Base-by-base conservation (phyloP, 2,797 vertebrate species). In the Anniella stebbinsi region DNA sequence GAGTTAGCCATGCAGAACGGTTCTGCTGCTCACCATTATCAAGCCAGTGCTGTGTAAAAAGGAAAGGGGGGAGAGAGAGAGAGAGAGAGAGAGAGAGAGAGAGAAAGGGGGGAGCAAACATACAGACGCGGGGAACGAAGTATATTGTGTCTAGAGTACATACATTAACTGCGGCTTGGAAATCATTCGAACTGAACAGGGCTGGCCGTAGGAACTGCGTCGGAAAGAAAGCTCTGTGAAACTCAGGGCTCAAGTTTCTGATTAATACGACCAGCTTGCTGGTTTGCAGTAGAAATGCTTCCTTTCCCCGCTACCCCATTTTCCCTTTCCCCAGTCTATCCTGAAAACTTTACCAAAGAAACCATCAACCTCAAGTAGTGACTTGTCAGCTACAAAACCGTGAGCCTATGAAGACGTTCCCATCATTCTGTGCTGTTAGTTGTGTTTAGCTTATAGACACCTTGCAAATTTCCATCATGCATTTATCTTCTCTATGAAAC, bases 11-110 rank as follows among this genome's bases (percentile, higher is more conserved):
- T 54, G 72, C 67, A 81, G 76, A 87, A 80, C 28, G 51, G 82
- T 28, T 38, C 72, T 76, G 82, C 91, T 91, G 72, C 69, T 92
- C 94, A 88, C 88, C 57, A 38, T 87, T 84, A 41, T 1, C 86
- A 87, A 93, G 5, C 45, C 86, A 93, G 91, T 25, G 69, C 89
- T 89, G 80, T 84, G 75, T 91, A 94, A 93, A 92, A 70, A 36
- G 30, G 3, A 11, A 0, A 3, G 3, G 2, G 36, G 17, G 36
- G 45, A 48, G 8, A 2, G 15, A 45, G 6, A 45, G 15, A 0
- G 2, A 0, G 45, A 0, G 23, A 10, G 36, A 0, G 9, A 10
- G 15, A 13, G 70, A 1, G 23, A 21, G 23, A 7, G 21, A 1
- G 2, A 3, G 25, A 5, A 1, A 18, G 18, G 11, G 2, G 60